Base-by-base conservation (phyloP, 2,113 vertebrate genomes). In the Chroicocephalus ridibundus region DNA sequence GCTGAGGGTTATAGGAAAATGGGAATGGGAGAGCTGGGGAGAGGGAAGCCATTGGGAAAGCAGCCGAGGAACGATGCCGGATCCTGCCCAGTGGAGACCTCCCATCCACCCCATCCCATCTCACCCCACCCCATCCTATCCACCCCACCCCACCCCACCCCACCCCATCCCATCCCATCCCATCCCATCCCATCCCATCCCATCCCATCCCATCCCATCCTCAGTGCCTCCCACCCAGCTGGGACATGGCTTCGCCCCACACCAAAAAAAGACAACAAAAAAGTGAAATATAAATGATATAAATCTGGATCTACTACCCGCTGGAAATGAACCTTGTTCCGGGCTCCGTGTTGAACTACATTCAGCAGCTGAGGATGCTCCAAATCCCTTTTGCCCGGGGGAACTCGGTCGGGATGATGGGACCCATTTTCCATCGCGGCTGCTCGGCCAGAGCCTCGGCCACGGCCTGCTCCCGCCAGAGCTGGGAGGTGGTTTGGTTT, bases 1-100 rank as follows among this genome's bases (percentile, higher is more conserved):
- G 42, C 15, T 26, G 14, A 36, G 9, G 9, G 16, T 4, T 19
- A 34, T 2, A 31, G 58, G 40, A 65, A 60, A 72, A 54, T 1
- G 5, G 54, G 75, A 68, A 77, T 4, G 25, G 42, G 27, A 49
- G 52, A 46, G 46, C 18, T 10, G 27, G 8, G 36, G 15, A 11
- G 4, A 46, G 9, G 52, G 27, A 84, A 11, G 29, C 15, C 2
- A 1, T 26, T 24, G 61, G 60, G 54, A 40, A 61, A 40, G 60
- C 78, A 19, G 58, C 11, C 4, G 0, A 31, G 10, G 40, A 82
- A 52, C 0, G 1, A 49, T 2, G 19, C 9, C 3, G 0, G 24
- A 25, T 57, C 58, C 38, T 20, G 54, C 36, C 69, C 4, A 0
- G 25, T 18, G 26, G 61, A 40, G 61, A 40, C 25, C 11, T 40